phyloP scores from a whole-genome alignment of 2,888 invertebrate species.

The Drosophila testacea region DNA sequence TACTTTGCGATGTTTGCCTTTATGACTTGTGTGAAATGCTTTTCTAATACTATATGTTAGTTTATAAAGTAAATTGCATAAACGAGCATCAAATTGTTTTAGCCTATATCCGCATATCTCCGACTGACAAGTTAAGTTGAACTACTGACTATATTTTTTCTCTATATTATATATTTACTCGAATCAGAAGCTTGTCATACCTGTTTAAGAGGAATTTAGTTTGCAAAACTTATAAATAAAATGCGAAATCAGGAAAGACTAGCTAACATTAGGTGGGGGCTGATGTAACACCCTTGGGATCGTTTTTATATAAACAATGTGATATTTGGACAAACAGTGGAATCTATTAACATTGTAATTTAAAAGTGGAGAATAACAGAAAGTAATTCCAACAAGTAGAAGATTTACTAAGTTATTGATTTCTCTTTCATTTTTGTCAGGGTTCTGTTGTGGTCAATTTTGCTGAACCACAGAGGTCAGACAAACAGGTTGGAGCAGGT shows the following conservation, averaged over 20 bases:
- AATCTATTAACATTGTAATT: background rate
- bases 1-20: conserved; percentile 1
- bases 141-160: conserved; percentile 4
- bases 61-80: conserved; percentile 1
- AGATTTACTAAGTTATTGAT: conserved; percentile 22
- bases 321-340: background rate
- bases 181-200: conserved; percentile 5
- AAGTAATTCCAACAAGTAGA: background rate
- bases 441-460: conserved; percentile 40
- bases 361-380: no score
- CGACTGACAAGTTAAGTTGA: background rate
- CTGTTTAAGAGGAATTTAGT: conserved; percentile 18
- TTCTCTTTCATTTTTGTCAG: conserved; percentile 26
- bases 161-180: conserved; percentile 8
- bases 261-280: no score
- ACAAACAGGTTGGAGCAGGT: conserved; percentile 7
- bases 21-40: conserved; percentile 3
- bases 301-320: background rate
- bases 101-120: conserved; percentile 18
- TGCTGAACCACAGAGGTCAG: conserved; percentile 32
- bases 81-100: conserved; percentile 3
- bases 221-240: background rate
- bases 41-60: conserved; percentile 1
- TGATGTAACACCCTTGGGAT: conserved; percentile 7
- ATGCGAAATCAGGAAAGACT: conserved; percentile 5